phyloP scores from a whole-genome alignment of 2,113 vertebrate genomes.

The Sisor rabdophorus region DNA sequence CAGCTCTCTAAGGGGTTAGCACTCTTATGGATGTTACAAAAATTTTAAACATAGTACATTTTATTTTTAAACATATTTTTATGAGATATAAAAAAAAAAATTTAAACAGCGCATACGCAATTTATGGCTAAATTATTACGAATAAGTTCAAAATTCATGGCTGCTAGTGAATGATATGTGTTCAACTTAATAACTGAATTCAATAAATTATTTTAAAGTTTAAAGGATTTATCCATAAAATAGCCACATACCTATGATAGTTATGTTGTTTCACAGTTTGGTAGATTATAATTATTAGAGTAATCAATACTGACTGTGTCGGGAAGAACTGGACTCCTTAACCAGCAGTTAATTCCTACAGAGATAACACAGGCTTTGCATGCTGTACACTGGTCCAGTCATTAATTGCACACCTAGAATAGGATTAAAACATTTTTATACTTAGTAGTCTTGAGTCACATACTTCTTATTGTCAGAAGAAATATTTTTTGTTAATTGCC shows the following conservation, averaged over 20 bases:
- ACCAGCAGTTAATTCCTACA: constrained; percentile 40
- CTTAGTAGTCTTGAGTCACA: neutral
- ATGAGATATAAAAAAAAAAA: neutral
- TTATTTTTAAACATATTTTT: neutral
- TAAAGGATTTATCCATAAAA: neutral
- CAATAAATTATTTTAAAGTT: neutral
- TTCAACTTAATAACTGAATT: neutral
- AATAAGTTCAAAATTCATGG: neutral
- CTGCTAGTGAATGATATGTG: neutral
- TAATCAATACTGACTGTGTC: neutral
- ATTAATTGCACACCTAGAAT: neutral
- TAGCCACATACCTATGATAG: neutral
- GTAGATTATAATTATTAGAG: neutral
- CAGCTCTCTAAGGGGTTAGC: neutral
- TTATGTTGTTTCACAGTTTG: neutral
- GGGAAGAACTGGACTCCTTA: constrained; percentile 4
- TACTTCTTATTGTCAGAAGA: too few relatives aligned
- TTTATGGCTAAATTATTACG: neutral
- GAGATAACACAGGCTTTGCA: constrained; percentile 64
- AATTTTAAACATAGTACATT: neutral
- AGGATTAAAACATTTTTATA: neutral
- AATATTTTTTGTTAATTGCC: too few relatives aligned
- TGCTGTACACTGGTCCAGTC: constrained; percentile 55
- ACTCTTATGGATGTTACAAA: neutral
- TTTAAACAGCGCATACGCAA: neutral